Percentiles rank a stretch among this genome's conserved stretches.
These are phyloP conservation scores for Felis chaus DNA, from an alignment of 2,113 vertebrate genomes.

Conservation along the genomic window DNA sequence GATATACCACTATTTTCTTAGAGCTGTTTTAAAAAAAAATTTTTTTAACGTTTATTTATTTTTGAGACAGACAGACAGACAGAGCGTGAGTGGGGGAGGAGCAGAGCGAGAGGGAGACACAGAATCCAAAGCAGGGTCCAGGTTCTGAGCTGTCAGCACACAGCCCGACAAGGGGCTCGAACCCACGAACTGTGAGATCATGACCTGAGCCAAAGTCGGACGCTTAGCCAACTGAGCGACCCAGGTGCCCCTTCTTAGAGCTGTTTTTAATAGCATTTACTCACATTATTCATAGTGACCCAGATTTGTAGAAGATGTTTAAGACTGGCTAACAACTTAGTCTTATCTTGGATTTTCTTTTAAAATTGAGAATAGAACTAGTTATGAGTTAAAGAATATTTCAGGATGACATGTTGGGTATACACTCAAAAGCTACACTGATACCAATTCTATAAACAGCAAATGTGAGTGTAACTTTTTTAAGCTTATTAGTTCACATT, in stretches of 20 bases:
- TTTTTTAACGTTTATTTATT: neutral
- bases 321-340: conserved; percentile 41
- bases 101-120: too few relatives aligned
- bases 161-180: too few relatives aligned
- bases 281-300: conserved; percentile 48
- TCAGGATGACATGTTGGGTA: neutral
- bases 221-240: too few relatives aligned
- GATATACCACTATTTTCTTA: neutral
- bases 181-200: too few relatives aligned
- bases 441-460: neutral
- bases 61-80: too few relatives aligned
- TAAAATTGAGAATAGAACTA: conserved; percentile 39
- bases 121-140: too few relatives aligned
- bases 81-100: too few relatives aligned
- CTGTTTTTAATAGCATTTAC: conserved; percentile 48
- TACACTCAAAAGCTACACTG: conserved; percentile 38
- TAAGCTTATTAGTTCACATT: neutral
- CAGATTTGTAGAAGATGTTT: conserved; percentile 38
- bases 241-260: neutral
- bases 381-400: conserved; percentile 30
- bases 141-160: too few relatives aligned
- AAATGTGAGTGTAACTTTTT: conserved; percentile 16
- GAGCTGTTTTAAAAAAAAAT: conserved; percentile 1
- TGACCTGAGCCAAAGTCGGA: too few relatives aligned
- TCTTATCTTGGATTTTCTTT: conserved; percentile 31